Conservation (phyloP, 1,140 invertebrate genomes). For the Heliconius hermathena region DNA sequence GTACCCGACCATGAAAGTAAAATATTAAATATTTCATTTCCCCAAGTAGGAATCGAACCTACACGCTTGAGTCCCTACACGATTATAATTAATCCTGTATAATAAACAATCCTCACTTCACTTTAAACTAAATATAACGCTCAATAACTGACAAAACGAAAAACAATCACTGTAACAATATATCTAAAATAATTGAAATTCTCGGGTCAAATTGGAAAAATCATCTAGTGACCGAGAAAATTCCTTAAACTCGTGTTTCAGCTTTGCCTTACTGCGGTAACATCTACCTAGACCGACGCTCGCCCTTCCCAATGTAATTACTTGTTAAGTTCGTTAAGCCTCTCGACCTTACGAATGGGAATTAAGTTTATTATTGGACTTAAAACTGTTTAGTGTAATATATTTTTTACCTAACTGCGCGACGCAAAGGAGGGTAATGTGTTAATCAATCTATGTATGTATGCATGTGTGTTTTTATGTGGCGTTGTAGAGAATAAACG, state of each 20-base stretch:
- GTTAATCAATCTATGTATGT: no score
- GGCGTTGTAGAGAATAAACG: no score
- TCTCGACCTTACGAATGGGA: slow-evolving; percentile 17
- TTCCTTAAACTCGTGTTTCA: slow-evolving; percentile 51
- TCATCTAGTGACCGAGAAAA: slow-evolving; percentile 62
- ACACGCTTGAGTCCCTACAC: no score
- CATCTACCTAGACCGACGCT: slow-evolving; percentile 49
- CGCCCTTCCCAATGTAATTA: slow-evolving; percentile 58
- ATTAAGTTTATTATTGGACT: slow-evolving; percentile 13
- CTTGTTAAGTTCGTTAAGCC: slow-evolving; percentile 38
- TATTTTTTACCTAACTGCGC: not conserved
- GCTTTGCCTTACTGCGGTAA: slow-evolving; percentile 49
- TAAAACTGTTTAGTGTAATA: not conserved
- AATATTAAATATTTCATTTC: no score
- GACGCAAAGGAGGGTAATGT: not conserved
- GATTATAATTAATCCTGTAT: no score
- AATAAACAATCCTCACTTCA: no score
- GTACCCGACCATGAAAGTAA: no score
- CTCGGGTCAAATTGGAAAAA: slow-evolving; percentile 21
- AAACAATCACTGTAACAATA: no score
- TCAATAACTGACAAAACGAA: no score
- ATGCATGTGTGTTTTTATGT: no score
- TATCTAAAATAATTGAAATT: not conserved
- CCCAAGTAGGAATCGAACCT: no score
- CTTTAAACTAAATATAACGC: no score